A percentile compares a stretch with the other conserved stretches of the same genome.
These are phyloP conservation scores for Acyrthosiphon pisum DNA, from an alignment of 1,140 invertebrate species.

Conservation along the genomic window DNA sequence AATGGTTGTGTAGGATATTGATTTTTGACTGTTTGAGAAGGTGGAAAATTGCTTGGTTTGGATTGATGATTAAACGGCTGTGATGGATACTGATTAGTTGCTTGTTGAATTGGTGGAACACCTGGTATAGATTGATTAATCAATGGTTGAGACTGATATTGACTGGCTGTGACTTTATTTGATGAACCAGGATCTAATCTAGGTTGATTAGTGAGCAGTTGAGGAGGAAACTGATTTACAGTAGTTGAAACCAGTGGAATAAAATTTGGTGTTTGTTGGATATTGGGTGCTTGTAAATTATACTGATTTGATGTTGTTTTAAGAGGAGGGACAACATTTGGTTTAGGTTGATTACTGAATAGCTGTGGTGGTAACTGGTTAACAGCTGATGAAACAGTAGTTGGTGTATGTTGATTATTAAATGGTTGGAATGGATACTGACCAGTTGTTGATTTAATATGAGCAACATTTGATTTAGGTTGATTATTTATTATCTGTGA, in stretches of 20 bases:
- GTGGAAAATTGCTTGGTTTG: not conserved
- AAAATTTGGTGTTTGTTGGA: not conserved
- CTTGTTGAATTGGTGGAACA: slow-evolving; percentile 26
- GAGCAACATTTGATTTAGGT: not conserved
- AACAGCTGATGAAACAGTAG: not conserved
- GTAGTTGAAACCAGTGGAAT: not conserved
- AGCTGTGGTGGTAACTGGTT: not conserved
- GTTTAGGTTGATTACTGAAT: slow-evolving; percentile 34
- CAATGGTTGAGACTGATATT: not conserved
- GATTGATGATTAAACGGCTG: slow-evolving; percentile 15
- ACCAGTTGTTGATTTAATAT: not conserved
- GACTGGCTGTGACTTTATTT: not conserved
- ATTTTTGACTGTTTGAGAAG: not conserved
- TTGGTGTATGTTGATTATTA: not conserved
- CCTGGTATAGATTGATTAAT: not conserved
- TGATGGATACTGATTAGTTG: not conserved
- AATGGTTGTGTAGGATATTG: slow-evolving; percentile 20
- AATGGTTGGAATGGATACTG: not conserved
- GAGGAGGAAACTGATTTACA: slow-evolving; percentile 13
- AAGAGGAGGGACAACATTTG: not conserved
- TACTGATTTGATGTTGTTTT: not conserved
- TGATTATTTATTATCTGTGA: not conserved
- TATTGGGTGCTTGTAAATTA: not conserved
- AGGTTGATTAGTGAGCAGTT: slow-evolving; percentile 4
- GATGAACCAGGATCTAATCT: not conserved